Percentiles rank a stretch among this genome's conserved stretches.
Conservation (phyloP, 1,140 invertebrate species). For the Helicorthomorpha holstii region DNA sequence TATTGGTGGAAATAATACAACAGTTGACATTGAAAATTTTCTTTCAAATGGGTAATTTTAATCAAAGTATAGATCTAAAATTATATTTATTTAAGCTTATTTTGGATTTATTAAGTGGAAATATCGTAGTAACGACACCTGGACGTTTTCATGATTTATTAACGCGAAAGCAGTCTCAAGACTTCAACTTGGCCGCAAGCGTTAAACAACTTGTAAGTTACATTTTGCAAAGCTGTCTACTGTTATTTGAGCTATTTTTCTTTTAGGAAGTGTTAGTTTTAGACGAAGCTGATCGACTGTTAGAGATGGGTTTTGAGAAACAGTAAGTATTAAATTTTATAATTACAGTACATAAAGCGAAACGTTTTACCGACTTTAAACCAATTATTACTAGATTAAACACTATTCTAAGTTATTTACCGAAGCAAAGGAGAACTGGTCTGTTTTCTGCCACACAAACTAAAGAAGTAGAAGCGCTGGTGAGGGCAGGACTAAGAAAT, state of each 20-base stretch:
- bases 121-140: conserved; percentile 82
- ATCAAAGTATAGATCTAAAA: neutral
- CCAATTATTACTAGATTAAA: conserved; percentile 41
- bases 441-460: conserved; percentile 98
- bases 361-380: neutral
- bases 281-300: conserved; percentile 89
- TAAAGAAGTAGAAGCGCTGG: conserved; percentile 76
- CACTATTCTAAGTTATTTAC: conserved; percentile 75
- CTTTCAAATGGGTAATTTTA: conserved; percentile 37
- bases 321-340: conserved; percentile 19
- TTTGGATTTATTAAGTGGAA: conserved; percentile 27
- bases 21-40: conserved; percentile 50
- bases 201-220: conserved; percentile 51
- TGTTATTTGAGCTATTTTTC: conserved; percentile 11
- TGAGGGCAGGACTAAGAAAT: conserved; percentile 85
- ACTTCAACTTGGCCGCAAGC: conserved; percentile 40
- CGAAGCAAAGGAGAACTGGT: conserved; percentile 83
- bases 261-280: conserved; percentile 74
- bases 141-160: conserved; percentile 81
- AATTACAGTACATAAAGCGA: neutral
- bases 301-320: conserved; percentile 80
- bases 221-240: neutral
- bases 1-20: conserved; percentile 56
- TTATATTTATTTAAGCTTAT: conserved; percentile 8
- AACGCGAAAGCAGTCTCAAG: conserved; percentile 31